Base-by-base conservation (phyloP, 2,113 vertebrate species). In the Nestor notabilis region DNA sequence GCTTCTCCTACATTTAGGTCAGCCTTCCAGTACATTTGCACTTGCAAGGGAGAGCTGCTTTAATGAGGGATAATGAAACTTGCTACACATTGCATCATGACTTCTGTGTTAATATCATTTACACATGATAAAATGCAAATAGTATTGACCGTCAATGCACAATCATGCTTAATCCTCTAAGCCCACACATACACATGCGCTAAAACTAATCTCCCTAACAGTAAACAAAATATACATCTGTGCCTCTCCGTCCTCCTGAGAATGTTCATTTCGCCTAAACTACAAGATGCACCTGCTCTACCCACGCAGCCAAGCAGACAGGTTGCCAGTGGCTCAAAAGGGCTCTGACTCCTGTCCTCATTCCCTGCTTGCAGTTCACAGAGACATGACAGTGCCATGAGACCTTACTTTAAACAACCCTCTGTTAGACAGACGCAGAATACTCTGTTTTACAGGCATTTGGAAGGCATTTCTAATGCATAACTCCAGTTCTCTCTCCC, bases 101-200 rank as follows among this genome's bases (percentile, higher is more conserved):
- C 90, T 96, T 93, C 92, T 96, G 56, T 79, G 80, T 91, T 93
- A 95, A 95, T 96, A 92, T 89, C 83, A 69, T 89, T 96, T 93
- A 86, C 89, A 90, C 83, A 94, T 95, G 96, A 97, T 97, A 97
- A 95, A 89, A 95, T 96, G 93, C 90, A 97, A 96, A 96, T 95
- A 93, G 17, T 81, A 92, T 94, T 96, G 93, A 93, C 90, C 2
- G 3, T 89, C 92, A 95, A 44, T 83, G 56, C 88, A 95, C 90
- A 89, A 81, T 71, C 83, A 81, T 47, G 43, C 64, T 64, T 95
- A 96, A 95, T 93, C 88, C 88, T 86, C 79, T 87, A 81, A 95
- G 39, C 93, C 93, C 88, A 79, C 94, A 55, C 74, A 89, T 83
- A 87, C 1, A 2, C 44, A 78, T 91, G 80, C 87, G 83, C 86